These are phyloP conservation scores for Lycaon pictus DNA, from an alignment of 2,113 vertebrate genomes.

Conservation along the genomic window DNA sequence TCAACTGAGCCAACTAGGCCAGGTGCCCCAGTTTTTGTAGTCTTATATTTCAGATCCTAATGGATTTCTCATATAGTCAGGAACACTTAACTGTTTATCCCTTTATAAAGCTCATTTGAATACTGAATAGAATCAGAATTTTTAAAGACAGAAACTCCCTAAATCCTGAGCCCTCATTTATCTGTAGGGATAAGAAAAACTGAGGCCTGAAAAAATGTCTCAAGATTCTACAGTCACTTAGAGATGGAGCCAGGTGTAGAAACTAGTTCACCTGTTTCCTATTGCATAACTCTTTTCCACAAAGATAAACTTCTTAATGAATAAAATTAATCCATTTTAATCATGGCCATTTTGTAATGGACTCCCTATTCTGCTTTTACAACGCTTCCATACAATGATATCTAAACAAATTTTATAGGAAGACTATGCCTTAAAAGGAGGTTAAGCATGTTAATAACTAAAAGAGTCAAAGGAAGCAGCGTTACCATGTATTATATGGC, in stretches of 20 bases:
- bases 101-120: slow-evolving; percentile 39
- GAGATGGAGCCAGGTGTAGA: neutral
- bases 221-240: neutral
- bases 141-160: slow-evolving; percentile 26
- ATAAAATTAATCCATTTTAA: slow-evolving; percentile 27
- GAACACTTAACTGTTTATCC: neutral
- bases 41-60: slow-evolving; percentile 16
- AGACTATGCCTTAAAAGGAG: slow-evolving; percentile 44
- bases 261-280: neutral
- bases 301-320: slow-evolving; percentile 9
- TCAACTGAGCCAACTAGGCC: neutral
- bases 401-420: neutral
- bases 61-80: neutral
- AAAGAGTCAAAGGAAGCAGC: neutral
- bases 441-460: neutral
- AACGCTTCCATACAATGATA: neutral
- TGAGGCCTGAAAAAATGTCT: neutral
- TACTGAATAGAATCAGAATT: neutral
- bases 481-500: neutral
- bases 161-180: neutral
- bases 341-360: neutral
- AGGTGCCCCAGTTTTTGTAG: neutral
- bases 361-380: neutral
- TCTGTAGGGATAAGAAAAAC: slow-evolving; percentile 19
- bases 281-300: neutral